Evolutionary conservation across 2,888 invertebrate genomes (phyloP), one percentile per base, ranked within the genome.

Genomic region (Amphipoea lucens): DNA sequence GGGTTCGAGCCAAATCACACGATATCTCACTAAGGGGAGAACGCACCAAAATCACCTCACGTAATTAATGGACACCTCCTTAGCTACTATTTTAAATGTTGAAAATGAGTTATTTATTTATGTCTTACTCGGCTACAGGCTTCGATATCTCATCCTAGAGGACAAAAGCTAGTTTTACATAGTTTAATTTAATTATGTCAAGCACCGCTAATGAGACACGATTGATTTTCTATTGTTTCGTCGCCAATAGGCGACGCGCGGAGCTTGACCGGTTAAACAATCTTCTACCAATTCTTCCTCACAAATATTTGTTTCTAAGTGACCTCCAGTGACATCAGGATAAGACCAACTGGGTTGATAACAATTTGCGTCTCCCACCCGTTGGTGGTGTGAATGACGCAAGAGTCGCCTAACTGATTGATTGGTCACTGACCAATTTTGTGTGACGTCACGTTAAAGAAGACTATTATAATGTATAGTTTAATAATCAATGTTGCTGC

Each of bases 251-350:
- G n/a, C n/a, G n/a, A n/a, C n/a, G n/a, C n/a, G n/a, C n/a, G n/a
- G n/a, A n/a, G n/a, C n/a, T n/a, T n/a, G n/a, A n/a, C n/a, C n/a
- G n/a, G n/a, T n/a, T n/a, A 48, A 65, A 40, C 3, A 45, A 75
- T 7, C 20, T 23, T 66, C 36, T 23, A 57, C 17, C 0, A 71
- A 62, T 66, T 65, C 65, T 66, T 73, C 14, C 2, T 42, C 17
- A 73, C 40, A 84, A 73, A 85, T 81, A 77, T 77, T 77, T 73
- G 57, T 73, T 5, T 45, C 6, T 65, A 12, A 48, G 36, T 81
- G 74, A 85, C 84, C 77, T 40, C 40, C 11, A 54, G 17, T 66
- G 69, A 85, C 78, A 63, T 73, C 29, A 76, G 20, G 83, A 82
- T 86, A 85, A 62, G 17, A 36, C 12, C n/a, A 76, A 57, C 7